These are phyloP conservation scores for Hippasteria phrygiana DNA, from an alignment of 53 echinoderm and acorn worm genomes.

Conservation along the genomic window DNA sequence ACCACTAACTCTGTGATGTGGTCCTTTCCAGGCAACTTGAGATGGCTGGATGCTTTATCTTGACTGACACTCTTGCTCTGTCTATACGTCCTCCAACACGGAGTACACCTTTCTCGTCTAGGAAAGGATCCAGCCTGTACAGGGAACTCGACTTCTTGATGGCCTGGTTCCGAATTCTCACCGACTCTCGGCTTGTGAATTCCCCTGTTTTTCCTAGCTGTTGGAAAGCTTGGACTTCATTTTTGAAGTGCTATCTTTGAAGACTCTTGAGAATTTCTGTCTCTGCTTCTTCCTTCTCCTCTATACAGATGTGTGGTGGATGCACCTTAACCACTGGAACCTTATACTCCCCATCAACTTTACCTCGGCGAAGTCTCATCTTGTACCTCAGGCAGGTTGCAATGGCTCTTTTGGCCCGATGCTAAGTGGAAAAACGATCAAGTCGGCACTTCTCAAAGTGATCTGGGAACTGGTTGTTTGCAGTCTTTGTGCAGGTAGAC, in stretches of 20 bases:
- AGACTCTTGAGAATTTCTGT: slow-evolving; percentile 54
- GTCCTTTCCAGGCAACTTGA: slow-evolving; percentile 15
- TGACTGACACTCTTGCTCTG: slow-evolving; percentile 10
- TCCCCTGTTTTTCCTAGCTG: slow-evolving; percentile 5
- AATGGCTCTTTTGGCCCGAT: slow-evolving; percentile 36
- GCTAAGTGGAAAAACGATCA: slow-evolving; percentile 60
- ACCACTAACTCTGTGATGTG: slow-evolving; percentile 41
- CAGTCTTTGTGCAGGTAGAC: not conserved
- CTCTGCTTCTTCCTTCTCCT: slow-evolving; percentile 40
- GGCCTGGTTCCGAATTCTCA: not conserved
- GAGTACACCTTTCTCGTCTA: slow-evolving; percentile 69
- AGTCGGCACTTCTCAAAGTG: slow-evolving; percentile 44
- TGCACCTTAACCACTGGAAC: too few relatives aligned
- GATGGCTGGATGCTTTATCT: slow-evolving; percentile 46
- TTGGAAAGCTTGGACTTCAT: slow-evolving; percentile 49
- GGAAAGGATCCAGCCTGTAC: slow-evolving; percentile 67
- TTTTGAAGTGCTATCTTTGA: slow-evolving; percentile 47
- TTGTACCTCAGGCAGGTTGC: slow-evolving; percentile 65
- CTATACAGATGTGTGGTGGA: slow-evolving; percentile 28
- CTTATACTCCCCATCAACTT: not conserved
- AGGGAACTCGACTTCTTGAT: slow-evolving; percentile 54
- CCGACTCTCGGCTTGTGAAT: not conserved
- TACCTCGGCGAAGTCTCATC: not conserved
- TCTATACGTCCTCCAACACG: slow-evolving; percentile 73
- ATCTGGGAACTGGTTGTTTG: not conserved